Conservation (phyloP, 2,113 vertebrate genomes). For the Glaucomys volans region DNA sequence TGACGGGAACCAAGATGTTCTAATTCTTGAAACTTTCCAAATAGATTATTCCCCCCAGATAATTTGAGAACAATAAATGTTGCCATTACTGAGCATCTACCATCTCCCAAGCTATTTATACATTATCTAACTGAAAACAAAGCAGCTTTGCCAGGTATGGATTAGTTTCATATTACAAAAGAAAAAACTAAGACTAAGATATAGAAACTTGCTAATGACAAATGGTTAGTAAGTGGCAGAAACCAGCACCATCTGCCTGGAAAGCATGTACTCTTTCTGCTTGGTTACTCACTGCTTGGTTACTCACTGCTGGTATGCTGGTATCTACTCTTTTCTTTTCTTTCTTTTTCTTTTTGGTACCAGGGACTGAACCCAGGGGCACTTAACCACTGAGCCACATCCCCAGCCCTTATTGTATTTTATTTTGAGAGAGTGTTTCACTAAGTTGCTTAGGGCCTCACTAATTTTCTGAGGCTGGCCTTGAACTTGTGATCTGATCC, state of each 20-base stretch:
- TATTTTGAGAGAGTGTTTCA: too few species aligned
- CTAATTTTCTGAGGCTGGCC: too few species aligned
- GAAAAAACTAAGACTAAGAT: neutral
- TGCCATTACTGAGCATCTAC: neutral
- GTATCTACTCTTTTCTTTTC: neutral
- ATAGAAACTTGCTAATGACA: neutral
- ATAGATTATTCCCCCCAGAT: neutral
- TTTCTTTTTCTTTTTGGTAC: too few species aligned
- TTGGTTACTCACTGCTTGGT: neutral
- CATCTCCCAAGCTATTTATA: neutral
- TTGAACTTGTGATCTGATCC: too few species aligned
- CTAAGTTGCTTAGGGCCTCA: too few species aligned
- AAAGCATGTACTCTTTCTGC: too few species aligned
- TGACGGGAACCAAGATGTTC: neutral
- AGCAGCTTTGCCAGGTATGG: neutral
- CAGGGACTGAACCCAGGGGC: too few species aligned
- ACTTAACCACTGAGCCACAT: too few species aligned
- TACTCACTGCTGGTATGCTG: neutral
- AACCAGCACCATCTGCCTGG: too few species aligned
- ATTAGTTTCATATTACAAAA: neutral
- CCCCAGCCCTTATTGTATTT: too few species aligned
- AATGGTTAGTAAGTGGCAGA: neutral
- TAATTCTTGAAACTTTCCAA: neutral
- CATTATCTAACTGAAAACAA: neutral
- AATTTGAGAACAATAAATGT: neutral